A percentile compares a stretch with the other conserved stretches of the same genome.
Conservation (phyloP, 2,797 vertebrate genomes). For the Urocyon cinereoargenteus region DNA sequence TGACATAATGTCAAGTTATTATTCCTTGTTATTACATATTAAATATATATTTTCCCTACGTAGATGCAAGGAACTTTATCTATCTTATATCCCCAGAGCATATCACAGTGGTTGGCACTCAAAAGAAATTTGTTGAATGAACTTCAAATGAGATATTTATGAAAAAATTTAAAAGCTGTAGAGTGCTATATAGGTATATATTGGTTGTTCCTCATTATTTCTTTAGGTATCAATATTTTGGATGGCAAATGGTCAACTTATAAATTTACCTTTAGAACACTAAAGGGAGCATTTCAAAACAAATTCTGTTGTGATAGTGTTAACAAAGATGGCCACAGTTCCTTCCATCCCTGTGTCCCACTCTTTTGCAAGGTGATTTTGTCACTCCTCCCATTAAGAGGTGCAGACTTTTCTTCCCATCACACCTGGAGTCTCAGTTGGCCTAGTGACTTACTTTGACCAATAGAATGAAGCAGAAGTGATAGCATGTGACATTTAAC, state of each 20-base stretch:
- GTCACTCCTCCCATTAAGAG: neutral
- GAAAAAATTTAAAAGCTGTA: slow-evolving; percentile 15
- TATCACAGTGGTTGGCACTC: slow-evolving; percentile 7
- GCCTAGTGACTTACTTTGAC: neutral
- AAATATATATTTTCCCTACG: neutral
- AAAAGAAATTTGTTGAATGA: slow-evolving; percentile 47
- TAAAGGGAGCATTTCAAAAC: slow-evolving; percentile 21
- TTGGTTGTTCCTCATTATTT: slow-evolving; percentile 28
- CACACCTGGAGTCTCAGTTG: neutral
- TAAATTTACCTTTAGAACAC: slow-evolving; percentile 38
- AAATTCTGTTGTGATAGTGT: neutral
- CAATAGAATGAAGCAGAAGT: slow-evolving; percentile 15
- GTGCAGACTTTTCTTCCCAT: neutral
- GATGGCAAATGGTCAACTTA: neutral
- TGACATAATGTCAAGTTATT: neutral
- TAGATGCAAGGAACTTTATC: neutral
- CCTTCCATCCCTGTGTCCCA: neutral
- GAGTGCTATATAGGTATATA: neutral
- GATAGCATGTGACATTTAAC: neutral
- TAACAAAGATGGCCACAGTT: slow-evolving; percentile 3
- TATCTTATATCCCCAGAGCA: neutral
- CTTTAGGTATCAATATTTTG: slow-evolving; percentile 32
- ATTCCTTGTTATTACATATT: slow-evolving; percentile 29
- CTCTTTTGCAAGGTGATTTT: neutral
- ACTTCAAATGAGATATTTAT: slow-evolving; percentile 37